phyloP scores from a whole-genome alignment of 2,888 invertebrate genomes.

The Drosophila conformis region DNA sequence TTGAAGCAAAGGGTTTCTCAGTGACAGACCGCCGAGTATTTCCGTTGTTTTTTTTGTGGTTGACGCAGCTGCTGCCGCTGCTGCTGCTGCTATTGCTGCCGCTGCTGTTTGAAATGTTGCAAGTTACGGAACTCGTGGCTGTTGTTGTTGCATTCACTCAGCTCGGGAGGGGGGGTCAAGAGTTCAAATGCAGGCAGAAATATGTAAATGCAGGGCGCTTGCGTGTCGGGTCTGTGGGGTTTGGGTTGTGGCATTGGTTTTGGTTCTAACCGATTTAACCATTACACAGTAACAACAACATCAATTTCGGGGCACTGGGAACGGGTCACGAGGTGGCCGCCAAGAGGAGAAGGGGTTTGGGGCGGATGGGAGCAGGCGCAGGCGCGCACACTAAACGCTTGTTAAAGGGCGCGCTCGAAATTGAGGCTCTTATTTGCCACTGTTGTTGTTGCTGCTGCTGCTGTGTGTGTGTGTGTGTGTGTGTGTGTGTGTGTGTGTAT shows the following conservation, averaged over 20 bases:
- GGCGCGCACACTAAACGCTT: slow-evolving; percentile 69
- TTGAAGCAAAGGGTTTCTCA: slow-evolving; percentile 65
- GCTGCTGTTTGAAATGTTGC: slow-evolving; percentile 19
- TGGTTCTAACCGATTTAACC: slow-evolving; percentile 74
- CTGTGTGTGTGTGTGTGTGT: slow-evolving; percentile 4
- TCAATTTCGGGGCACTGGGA: slow-evolving; percentile 67
- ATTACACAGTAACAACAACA: slow-evolving; percentile 64
- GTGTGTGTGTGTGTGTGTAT: slow-evolving; percentile 32
- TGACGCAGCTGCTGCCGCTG: slow-evolving; percentile 23
- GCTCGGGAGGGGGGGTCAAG: slow-evolving; percentile 43
- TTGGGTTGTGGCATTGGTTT: slow-evolving; percentile 4
- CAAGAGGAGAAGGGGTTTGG: background rate
- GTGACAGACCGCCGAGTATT: slow-evolving; percentile 60
- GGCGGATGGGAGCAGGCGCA: slow-evolving; percentile 9
- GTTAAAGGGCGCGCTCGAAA: slow-evolving; percentile 78
- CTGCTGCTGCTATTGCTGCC: slow-evolving; percentile 18
- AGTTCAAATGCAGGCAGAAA: slow-evolving; percentile 77
- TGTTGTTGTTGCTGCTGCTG: slow-evolving; percentile 24
- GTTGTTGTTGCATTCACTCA: slow-evolving; percentile 39
- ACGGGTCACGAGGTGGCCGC: slow-evolving; percentile 69
- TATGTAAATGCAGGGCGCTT: slow-evolving; percentile 79
- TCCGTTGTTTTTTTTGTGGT: slow-evolving; percentile 53
- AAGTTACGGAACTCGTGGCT: slow-evolving; percentile 15
- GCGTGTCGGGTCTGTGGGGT: slow-evolving; percentile 64
- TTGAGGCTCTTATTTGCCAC: slow-evolving; percentile 41